Evolutionary conservation across 2,888 invertebrate species (phyloP), one percentile per base, ranked within the genome.

Genomic region (Nomada hirtipes): DNA sequence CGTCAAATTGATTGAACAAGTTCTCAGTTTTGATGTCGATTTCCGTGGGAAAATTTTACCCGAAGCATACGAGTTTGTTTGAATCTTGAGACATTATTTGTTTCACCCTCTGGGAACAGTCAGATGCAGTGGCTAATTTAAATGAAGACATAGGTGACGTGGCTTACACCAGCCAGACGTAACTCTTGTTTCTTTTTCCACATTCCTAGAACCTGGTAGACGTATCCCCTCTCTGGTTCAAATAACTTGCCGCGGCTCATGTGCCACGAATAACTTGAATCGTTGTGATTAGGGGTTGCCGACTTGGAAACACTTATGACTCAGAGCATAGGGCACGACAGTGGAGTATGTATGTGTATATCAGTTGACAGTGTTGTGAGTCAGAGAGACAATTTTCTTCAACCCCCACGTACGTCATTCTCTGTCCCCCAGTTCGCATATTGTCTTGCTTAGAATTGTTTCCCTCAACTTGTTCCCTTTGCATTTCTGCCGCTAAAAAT

Each of bases 361-460:
- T 36, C 36, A 7, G 36, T 36, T 36, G 50, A 75, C 15, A 13
- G n/a, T 10, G 36, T 23, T 13, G 23, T 74, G 75, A 75, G 53
- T 68, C 75, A 68, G 68, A 26, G 68, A 26, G 50, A 68, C 42
- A 61, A 71, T 75, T 68, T 61, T 61, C 57, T 67, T 23, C 44
- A 20, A 23, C 26, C 44, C 60, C 50, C 26, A 11, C 20, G 13
- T 2, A 42, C 29, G 53, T 68, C 29, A 52, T 61, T 18, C 60
- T 4, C 26, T 15, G 20, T 13, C 20, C n/a, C 20, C 57, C 13
- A 55, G 26, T 36, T 52, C 61, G 13, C 2, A 15, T 15, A n/a
- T 29, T 29, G n/a, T 15, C 7, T 50, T 13, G 13, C 29, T 55
- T 26, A 15, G 18, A 1, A 36, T 73, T 50, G 57, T 57, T 64